Base-by-base conservation (phyloP, 2,113 vertebrate genomes). In the Alligator sinensis region DNA sequence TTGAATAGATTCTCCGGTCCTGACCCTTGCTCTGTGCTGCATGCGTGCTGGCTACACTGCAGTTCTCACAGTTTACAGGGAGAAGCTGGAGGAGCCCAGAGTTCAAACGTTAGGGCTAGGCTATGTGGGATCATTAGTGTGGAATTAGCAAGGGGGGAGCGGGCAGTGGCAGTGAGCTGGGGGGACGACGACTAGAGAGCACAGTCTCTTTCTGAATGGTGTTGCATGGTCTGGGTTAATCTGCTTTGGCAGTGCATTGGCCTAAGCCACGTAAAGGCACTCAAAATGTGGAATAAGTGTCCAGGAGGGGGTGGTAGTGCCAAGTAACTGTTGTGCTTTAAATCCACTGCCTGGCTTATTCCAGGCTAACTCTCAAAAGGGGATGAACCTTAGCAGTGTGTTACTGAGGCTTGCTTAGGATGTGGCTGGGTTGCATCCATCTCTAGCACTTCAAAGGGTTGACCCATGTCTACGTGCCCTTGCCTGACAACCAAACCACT, bases 71-170 rank as follows among this genome's bases (percentile, higher is more conserved):
- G 57, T 70, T 94, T 91, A 90, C 93, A 82, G 79, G 80, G 74
- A 77, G 84, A 95, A 86, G 91, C 59, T n/a, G 34, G 22, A 66
- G 76, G 78, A 94, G 85, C 80, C 91, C 80, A 80, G 85, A 72
- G 80, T 91, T 95, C 89, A 95, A 5, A 76, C 87, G 72, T 38
- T 87, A 22, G 59, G 81, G 76, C 64, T 96, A 92, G 95, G 93
- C 86, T 91, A 91, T 91, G 89, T 94, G 92, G 95, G 72, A 94
- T 92, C 47, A 83, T 90, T 64, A 88, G 76, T 78, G 27, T 19
- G 59, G 81, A 95, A 1, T 70, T 82, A 80, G 55, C 92, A 19
- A 95, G 55, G 72, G 84, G 10, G 47, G 47, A 47, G 9, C 47
- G 47, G 47, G 47, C 7, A 47, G 47, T 9, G 9, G 7, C 47